Percentiles rank a stretch among this genome's conserved stretches.
Evolutionary conservation across 2,797 vertebrate genomes (phyloP).

Genomic region (Fringilla coelebs): DNA sequence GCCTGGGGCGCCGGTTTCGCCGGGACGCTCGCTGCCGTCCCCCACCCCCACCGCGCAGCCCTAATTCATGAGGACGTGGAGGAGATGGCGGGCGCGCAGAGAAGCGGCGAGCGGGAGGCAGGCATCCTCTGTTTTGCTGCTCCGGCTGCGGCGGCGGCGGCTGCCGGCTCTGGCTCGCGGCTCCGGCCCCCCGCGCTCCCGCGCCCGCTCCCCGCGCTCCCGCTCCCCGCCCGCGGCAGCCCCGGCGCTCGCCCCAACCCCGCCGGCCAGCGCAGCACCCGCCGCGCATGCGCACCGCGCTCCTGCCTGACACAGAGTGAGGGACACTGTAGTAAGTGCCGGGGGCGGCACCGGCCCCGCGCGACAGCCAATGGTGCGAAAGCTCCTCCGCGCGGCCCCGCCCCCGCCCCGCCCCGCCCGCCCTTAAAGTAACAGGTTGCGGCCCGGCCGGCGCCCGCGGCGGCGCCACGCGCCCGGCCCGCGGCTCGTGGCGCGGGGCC

Average conservation of each 20-base stretch:
- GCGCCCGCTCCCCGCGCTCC: background rate
- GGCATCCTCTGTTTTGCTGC: constrained; percentile 79
- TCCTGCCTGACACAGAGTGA: constrained; percentile 57
- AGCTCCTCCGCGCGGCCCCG: background rate
- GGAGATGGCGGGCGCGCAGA: constrained; percentile 70
- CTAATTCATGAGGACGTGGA: constrained; percentile 85
- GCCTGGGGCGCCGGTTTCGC: constrained; percentile 80
- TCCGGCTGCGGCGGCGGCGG: background rate
- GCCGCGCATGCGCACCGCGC: constrained; percentile 81
- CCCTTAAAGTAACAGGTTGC: constrained; percentile 63
- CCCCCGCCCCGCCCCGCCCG: background rate
- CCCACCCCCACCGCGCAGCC: constrained; percentile 70
- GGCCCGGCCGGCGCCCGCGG: accelerated
- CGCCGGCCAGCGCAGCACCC: constrained; percentile 73
- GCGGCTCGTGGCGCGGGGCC: no score
- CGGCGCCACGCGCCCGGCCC: no score
- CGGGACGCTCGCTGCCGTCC: constrained; percentile 63
- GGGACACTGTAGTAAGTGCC: constrained; percentile 20
- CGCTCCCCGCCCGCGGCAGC: background rate
- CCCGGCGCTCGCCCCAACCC: constrained; percentile 16
- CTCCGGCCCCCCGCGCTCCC: background rate
- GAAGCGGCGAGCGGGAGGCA: constrained; percentile 75
- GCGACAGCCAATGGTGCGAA: constrained; percentile 48
- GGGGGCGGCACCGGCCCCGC: background rate
- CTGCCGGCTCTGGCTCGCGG: background rate